Base-by-base conservation (phyloP, 2,888 invertebrate species). In the Hirtodrosophila cameraria region DNA sequence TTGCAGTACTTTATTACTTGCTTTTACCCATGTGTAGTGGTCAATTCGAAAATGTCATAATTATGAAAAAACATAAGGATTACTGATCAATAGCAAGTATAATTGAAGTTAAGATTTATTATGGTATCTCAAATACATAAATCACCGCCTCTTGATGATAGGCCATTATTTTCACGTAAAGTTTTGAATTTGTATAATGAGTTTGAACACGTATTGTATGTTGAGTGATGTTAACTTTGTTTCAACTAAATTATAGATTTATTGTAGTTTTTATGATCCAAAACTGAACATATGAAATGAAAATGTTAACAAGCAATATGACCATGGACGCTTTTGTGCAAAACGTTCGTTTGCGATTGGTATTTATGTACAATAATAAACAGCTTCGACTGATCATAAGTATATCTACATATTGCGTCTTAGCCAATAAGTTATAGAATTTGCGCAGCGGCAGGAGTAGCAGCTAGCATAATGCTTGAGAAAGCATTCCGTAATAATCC, bases 391-490 rank as follows among this genome's bases (percentile, higher is more conserved):
- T 42, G 18, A 42, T 67, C 8, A 23, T 23, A 23, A 7, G 8
- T 23, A 45, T 43, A 42, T 12, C 53, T 71, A 71, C 33, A 31
- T 48, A 30, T 30, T 30, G 48, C 6, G 39, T 18, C 18, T 54
- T 71, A 69, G 30, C 31, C 36, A 57, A 42, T 43, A 48, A 12
- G 12, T 35, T 41, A 64, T 43, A 25, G 31, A 30, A 53, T 30
- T 39, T 8, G 20, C 27, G 12, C 8, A 20, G 8, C 35, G 23
- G 15, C 13, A 23, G n/a, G n/a, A n/a, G 35, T 13, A 15, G 18
- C 25, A 13, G 36, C n/a, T 12, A 11, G 12, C 33, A 16, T 27
- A n/a, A 61, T 61, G 59, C 13, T 38, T 25, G 12, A 7, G n/a
- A 31, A 16, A 59, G 18, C 43, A 38, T 18, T 31, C 15, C 7